Base-by-base conservation (phyloP, 2,888 invertebrate species). In the Polydrusus cervinus region DNA sequence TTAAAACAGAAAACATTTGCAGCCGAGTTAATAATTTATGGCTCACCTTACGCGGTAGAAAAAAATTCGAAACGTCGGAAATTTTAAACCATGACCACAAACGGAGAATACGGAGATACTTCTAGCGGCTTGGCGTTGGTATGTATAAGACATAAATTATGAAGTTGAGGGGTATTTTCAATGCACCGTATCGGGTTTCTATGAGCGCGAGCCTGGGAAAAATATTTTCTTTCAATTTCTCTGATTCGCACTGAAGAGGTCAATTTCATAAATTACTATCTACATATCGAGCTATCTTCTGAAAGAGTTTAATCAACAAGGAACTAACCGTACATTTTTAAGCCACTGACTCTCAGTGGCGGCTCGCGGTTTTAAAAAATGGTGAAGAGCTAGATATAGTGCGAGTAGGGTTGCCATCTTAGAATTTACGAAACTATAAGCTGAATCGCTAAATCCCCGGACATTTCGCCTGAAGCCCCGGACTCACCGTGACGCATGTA, bases 1-100 rank as follows among this genome's bases (percentile, higher is more conserved):
- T 69, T 61, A 69, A 69, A 69, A 60, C 61, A 61, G 61, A 47
- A 16, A 64, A 49, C 47, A 9, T 64, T 49, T 61, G 60, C 49
- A 69, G 60, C 18, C 11, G 14, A 13, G 10, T 30, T 60, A 69
- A n/a, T n/a, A n/a, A 69, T 69, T 69, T 69, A 69, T 61, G 30
- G 69, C 60, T 45, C 34, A 45, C 60, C 57, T 30, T 60, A 60
- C 47, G 13, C 34, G 47, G 38, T 14, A 6, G 38, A 18, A 69
- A 69, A 66, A 69, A 69, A 49, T 10, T 16, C 69, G 69, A 69
- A 69, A 69, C 69, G 69, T 69, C 69, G 69, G 69, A 69, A 69
- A 60, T 40, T 45, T 69, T 61, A 64, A 64, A 64, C 47, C 64
- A 64, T 49, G 49, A 49, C 64, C 64, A 64, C 64, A 64, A 64